These are phyloP conservation scores for Campylomormyrus tamandua DNA, from an alignment of 2,113 vertebrate species.

Conservation along the genomic window DNA sequence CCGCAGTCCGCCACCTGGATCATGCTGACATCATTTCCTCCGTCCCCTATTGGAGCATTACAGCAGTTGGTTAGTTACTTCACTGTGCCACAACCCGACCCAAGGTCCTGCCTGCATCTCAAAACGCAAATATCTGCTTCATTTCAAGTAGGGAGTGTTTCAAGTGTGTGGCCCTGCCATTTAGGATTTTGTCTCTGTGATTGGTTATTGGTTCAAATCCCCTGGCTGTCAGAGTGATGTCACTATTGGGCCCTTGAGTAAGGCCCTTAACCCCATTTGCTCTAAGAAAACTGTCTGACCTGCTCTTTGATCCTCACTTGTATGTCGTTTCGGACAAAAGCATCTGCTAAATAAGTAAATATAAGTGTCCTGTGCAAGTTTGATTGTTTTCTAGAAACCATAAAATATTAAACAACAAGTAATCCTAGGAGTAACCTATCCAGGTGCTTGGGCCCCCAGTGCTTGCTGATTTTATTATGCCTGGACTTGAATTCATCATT, in stretches of 20 bases:
- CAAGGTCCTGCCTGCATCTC: background rate
- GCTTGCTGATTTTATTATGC: background rate
- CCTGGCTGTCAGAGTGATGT: background rate
- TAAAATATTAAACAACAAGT: background rate
- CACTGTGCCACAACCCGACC: background rate
- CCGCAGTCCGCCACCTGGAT: constrained; percentile 98
- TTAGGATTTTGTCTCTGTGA: background rate
- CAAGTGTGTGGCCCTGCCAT: background rate
- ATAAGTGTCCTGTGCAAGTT: background rate
- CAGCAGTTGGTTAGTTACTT: constrained; percentile 34
- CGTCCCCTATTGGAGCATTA: constrained; percentile 76
- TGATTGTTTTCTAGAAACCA: background rate
- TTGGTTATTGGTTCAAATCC: background rate
- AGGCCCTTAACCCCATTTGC: background rate
- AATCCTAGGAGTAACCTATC: background rate
- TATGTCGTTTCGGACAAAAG: background rate
- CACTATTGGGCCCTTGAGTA: background rate
- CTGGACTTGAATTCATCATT: background rate
- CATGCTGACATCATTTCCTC: constrained; percentile 98
- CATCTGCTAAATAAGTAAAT: background rate
- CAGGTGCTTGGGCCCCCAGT: background rate
- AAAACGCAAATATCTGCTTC: background rate
- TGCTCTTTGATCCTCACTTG: background rate
- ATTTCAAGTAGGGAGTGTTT: background rate
- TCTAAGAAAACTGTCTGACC: background rate